phyloP scores from a whole-genome alignment of 2,797 vertebrate species.

The Picus viridis region DNA sequence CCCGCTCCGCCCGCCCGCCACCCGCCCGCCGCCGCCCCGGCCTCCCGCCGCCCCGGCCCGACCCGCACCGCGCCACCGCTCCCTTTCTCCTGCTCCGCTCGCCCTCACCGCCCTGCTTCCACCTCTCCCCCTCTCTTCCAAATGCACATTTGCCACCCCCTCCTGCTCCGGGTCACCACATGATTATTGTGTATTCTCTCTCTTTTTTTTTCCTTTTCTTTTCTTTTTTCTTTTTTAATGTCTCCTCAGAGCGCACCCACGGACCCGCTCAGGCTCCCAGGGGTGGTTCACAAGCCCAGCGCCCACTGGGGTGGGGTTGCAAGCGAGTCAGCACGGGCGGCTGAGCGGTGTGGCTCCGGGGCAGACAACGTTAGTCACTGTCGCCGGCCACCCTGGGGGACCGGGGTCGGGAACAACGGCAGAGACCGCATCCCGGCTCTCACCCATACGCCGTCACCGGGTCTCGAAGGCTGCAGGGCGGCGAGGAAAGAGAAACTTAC shows the following conservation, averaged over 20 bases:
- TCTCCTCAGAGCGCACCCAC: neutral
- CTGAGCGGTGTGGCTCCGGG: neutral
- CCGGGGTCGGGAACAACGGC: neutral
- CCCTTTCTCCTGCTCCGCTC: neutral
- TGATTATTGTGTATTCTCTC: neutral
- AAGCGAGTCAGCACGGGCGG: neutral
- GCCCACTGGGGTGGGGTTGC: neutral
- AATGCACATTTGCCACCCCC: neutral
- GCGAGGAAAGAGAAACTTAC: neutral
- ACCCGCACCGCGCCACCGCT: neutral
- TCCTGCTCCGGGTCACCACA: neutral
- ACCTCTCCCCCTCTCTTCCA: neutral
- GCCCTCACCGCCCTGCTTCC: neutral
- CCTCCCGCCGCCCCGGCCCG: slow-evolving; percentile 54
- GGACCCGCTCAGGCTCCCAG: neutral
- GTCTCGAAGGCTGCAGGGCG: neutral
- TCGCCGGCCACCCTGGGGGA: neutral
- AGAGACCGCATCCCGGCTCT: neutral
- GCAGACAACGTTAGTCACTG: slow-evolving; percentile 67
- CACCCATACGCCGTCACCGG: neutral
- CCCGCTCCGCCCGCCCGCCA: slow-evolving; percentile 78
- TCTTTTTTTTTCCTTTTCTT: neutral
- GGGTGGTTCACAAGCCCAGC: neutral
- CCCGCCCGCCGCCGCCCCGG: slow-evolving; percentile 70
- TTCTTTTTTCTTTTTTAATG: neutral